A percentile compares a stretch with the other conserved stretches of the same genome.
These are phyloP conservation scores for Stomatorhinus walkeri DNA, from an alignment of 2,797 vertebrate genomes.

Conservation along the genomic window DNA sequence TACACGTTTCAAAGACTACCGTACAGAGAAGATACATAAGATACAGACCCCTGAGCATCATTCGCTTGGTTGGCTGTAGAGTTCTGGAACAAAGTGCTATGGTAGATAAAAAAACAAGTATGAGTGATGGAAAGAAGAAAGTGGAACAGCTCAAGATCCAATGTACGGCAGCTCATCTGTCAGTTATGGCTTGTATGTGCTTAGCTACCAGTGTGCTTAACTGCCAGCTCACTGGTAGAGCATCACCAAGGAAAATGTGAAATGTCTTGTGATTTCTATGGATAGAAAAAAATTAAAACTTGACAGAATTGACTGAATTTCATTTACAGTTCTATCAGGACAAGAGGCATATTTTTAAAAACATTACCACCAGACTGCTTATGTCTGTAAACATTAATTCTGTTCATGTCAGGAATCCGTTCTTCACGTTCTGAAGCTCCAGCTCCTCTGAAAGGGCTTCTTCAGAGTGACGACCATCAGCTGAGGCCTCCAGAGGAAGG, in stretches of 20 bases:
- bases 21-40: background rate
- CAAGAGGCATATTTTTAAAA: background rate
- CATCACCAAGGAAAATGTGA: background rate
- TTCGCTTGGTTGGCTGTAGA: background rate
- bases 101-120: slow-evolving; percentile 16
- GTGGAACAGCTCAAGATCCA: slow-evolving; percentile 16
- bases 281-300: too few species aligned
- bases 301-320: background rate
- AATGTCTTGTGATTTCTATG: background rate
- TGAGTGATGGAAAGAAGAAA: slow-evolving; percentile 16
- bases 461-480: slow-evolving; percentile 73
- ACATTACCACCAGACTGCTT: background rate
- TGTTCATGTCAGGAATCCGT: background rate
- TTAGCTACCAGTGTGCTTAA: background rate
- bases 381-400: background rate
- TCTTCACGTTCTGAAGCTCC: slow-evolving; percentile 77
- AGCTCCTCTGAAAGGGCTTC: slow-evolving; percentile 86
- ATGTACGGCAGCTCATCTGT: slow-evolving; percentile 15
- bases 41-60: background rate
- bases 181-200: background rate
- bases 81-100: slow-evolving; percentile 24
- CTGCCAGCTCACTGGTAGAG: background rate
- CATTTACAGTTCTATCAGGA: background rate
- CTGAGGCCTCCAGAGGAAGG: slow-evolving; percentile 72
- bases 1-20: slow-evolving; percentile 6